These are phyloP conservation scores for Syngnathus typhle DNA, from an alignment of 2,113 vertebrate genomes.

Conservation along the genomic window DNA sequence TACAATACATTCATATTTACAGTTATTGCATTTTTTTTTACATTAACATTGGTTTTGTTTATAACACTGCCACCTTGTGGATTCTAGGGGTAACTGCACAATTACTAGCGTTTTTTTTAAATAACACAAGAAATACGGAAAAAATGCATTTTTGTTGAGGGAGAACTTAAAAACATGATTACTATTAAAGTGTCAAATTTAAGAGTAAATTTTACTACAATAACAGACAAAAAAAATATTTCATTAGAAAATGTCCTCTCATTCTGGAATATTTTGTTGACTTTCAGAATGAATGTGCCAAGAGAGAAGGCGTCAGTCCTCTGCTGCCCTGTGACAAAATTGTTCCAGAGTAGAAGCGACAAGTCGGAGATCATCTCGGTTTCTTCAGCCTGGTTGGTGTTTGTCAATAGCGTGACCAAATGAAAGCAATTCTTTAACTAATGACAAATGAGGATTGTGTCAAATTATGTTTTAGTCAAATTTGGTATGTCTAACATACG, in stretches of 20 bases:
- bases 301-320: slow-evolving; percentile 41
- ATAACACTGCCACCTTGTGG: neutral
- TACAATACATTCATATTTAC: no score
- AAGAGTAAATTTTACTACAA: neutral
- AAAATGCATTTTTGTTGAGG: no score
- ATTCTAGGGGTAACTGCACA: neutral
- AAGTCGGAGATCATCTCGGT: neutral
- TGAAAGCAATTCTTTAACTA: neutral
- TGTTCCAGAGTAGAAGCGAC: slow-evolving; percentile 32
- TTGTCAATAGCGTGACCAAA: neutral
- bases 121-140: neutral
- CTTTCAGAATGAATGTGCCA: slow-evolving; percentile 63
- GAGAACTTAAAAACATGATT: no score
- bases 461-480: neutral
- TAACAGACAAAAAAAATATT: no score
- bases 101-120: neutral
- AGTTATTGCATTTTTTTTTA: no score
- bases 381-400: neutral
- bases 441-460: neutral
- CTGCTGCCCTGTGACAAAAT: slow-evolving; percentile 57
- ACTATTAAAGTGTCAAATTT: neutral
- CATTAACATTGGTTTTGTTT: neutral
- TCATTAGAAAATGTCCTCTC: neutral
- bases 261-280: neutral
- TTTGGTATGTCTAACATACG: neutral